Percentiles rank a stretch among this genome's conserved stretches.
phyloP scores from a whole-genome alignment of 2,888 invertebrate species.

The Caenorhabditis imperialis region DNA sequence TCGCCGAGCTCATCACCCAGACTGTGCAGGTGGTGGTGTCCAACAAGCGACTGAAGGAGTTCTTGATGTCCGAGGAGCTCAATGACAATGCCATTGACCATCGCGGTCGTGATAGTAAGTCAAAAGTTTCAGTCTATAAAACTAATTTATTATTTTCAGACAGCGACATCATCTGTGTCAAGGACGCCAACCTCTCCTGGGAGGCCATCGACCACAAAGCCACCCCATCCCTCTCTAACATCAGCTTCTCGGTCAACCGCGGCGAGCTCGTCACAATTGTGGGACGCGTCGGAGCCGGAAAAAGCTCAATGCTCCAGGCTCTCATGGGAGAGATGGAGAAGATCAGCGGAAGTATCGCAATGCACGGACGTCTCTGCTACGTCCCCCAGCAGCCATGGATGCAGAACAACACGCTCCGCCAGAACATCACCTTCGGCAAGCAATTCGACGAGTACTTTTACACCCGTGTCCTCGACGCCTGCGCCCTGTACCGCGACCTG shows the following conservation, averaged over 20 bases:
- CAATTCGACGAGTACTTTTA: slow-evolving; percentile 75
- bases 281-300: slow-evolving; percentile 77
- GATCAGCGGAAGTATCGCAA: slow-evolving; percentile 66
- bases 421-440: slow-evolving; percentile 89
- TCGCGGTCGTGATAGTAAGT: slow-evolving; percentile 62
- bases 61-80: slow-evolving; percentile 69
- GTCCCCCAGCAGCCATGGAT: slow-evolving; percentile 98
- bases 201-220: slow-evolving; percentile 58
- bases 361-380: slow-evolving; percentile 84
- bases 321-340: slow-evolving; percentile 82
- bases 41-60: slow-evolving; percentile 74
- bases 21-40: slow-evolving; percentile 76
- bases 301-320: slow-evolving; percentile 85
- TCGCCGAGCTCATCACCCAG: slow-evolving; percentile 81
- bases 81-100: slow-evolving; percentile 52
- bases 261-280: slow-evolving; percentile 74
- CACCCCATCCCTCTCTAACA: slow-evolving; percentile 74
- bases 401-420: slow-evolving; percentile 92
- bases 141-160: slow-evolving; percentile 46
- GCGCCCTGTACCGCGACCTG: slow-evolving; percentile 72
- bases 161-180: slow-evolving; percentile 68
- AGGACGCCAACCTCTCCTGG: slow-evolving; percentile 69
- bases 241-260: slow-evolving; percentile 82
- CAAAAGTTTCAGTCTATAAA: not conserved
- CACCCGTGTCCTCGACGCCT: slow-evolving; percentile 74